These are phyloP conservation scores for Stictocephala bisonia DNA, from an alignment of 2,888 invertebrate species.

Conservation along the genomic window DNA sequence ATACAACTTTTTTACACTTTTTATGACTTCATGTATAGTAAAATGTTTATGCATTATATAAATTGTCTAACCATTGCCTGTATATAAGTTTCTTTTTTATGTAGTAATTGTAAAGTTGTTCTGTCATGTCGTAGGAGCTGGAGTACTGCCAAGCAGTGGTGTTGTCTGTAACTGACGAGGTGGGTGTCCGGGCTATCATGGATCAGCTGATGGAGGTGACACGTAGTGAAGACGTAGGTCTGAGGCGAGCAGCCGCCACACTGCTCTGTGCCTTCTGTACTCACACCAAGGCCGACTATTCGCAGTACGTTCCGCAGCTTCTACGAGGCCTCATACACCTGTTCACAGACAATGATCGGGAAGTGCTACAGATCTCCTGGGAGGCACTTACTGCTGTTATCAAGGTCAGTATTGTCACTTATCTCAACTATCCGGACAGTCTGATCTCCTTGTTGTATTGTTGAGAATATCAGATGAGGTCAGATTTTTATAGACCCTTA, in stretches of 20 bases:
- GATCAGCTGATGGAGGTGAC: constrained; percentile 86
- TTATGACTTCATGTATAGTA: no score
- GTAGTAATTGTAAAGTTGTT: no score
- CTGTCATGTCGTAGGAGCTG: constrained; percentile 71
- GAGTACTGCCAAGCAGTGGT: constrained; percentile 95
- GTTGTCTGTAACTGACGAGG: constrained; percentile 88
- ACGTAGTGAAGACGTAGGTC: constrained; percentile 71
- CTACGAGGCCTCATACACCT: constrained; percentile 87
- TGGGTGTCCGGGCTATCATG: constrained; percentile 87
- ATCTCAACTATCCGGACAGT: no score
- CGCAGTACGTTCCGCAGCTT: constrained; percentile 88
- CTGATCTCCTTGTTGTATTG: no score
- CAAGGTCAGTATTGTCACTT: constrained; percentile 73
- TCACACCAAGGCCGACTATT: constrained; percentile 88
- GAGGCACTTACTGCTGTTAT: constrained; percentile 92
- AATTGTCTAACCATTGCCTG: no score
- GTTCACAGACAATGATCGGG: constrained; percentile 83
- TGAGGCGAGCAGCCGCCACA: constrained; percentile 85
- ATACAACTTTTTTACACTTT: no score
- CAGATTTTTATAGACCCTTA: no score
- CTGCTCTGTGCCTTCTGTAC: constrained; percentile 90
- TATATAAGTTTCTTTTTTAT: no score
- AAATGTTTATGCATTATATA: no score
- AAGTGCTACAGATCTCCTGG: constrained; percentile 88
- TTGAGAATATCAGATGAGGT: no score